A percentile compares a stretch with the other conserved stretches of the same genome.
These are phyloP conservation scores for Dryocosmus kuriphilus DNA, from an alignment of 2,888 invertebrate genomes.

Conservation along the genomic window DNA sequence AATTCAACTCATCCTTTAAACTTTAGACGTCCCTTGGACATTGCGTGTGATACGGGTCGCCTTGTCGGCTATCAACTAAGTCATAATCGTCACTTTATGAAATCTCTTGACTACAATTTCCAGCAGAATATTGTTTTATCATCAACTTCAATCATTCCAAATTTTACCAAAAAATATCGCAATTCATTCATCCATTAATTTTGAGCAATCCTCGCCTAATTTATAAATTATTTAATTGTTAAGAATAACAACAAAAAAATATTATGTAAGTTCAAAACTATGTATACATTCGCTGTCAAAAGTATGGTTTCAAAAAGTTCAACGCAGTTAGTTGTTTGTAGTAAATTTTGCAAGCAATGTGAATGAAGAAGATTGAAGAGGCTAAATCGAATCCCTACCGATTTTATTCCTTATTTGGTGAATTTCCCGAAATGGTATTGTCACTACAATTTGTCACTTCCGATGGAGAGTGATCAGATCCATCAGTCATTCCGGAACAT, in stretches of 20 bases:
- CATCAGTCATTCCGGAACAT: constrained; percentile 6
- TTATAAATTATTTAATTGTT: too few species aligned
- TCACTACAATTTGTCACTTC: constrained; percentile 3
- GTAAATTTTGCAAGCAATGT: neutral
- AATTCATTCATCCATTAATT: too few species aligned
- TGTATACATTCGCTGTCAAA: too few species aligned
- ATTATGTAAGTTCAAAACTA: too few species aligned
- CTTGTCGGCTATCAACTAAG: constrained; percentile 9
- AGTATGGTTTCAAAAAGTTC: too few species aligned
- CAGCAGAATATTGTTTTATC: too few species aligned
- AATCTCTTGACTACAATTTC: neutral
- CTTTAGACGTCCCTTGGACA: constrained; percentile 21
- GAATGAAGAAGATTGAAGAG: neutral
- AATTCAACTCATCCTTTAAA: constrained; percentile 26
- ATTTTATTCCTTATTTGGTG: neutral
- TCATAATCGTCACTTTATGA: constrained; percentile 9
- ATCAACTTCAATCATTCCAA: too few species aligned
- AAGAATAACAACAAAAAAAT: too few species aligned
- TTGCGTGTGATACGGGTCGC: constrained; percentile 17
- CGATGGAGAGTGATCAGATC: constrained; percentile 3
- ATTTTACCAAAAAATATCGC: too few species aligned
- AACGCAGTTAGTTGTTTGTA: too few species aligned
- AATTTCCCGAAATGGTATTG: neutral
- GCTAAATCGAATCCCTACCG: neutral
- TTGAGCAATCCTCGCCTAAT: too few species aligned